A percentile compares a stretch with the other conserved stretches of the same genome.
phyloP scores from a whole-genome alignment of 2,113 vertebrate species.

The Halcyon malimbica region DNA sequence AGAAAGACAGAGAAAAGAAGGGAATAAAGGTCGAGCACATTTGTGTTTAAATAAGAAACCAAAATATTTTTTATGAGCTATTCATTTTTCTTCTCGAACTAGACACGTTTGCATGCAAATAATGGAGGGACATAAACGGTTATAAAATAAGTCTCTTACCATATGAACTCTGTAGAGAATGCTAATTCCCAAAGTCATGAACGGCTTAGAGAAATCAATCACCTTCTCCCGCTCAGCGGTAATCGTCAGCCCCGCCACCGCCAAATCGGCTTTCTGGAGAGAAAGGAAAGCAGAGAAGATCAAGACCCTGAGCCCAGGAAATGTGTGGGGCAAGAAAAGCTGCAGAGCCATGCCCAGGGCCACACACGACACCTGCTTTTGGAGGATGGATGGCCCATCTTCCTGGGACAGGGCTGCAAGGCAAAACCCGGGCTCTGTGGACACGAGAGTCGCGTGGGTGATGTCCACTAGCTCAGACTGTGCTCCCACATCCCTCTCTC shows the following conservation, averaged over 20 bases:
- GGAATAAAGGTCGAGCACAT: slow-evolving; percentile 39
- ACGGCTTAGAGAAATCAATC: slow-evolving; percentile 98
- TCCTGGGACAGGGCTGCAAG: fast-evolving
- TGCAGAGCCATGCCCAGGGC: neutral
- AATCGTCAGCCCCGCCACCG: slow-evolving; percentile 94
- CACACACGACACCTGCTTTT: fast-evolving
- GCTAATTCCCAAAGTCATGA: slow-evolving; percentile 98
- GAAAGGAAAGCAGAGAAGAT: neutral
- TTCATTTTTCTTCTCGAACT: slow-evolving; percentile 44
- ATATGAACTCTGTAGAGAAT: slow-evolving; percentile 97
- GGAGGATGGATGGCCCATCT: neutral
- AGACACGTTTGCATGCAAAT: slow-evolving; percentile 61
- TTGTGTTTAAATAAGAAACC: slow-evolving; percentile 58
- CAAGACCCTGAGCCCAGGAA: neutral
- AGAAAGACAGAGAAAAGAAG: neutral
- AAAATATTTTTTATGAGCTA: slow-evolving; percentile 66
- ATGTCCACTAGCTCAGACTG: fast-evolving
- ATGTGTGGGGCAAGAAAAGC: neutral
- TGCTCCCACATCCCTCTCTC: neutral
- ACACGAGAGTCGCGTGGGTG: neutral
- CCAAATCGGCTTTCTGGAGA: slow-evolving; percentile 94
- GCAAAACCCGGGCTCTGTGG: neutral
- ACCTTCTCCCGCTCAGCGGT: slow-evolving; percentile 96
- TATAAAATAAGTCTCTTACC: slow-evolving; percentile 83
- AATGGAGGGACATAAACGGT: slow-evolving; percentile 57